Percentiles rank a stretch among this genome's conserved stretches.
Conservation (phyloP, 2,888 invertebrate species). For the Oasisia sp. region DNA sequence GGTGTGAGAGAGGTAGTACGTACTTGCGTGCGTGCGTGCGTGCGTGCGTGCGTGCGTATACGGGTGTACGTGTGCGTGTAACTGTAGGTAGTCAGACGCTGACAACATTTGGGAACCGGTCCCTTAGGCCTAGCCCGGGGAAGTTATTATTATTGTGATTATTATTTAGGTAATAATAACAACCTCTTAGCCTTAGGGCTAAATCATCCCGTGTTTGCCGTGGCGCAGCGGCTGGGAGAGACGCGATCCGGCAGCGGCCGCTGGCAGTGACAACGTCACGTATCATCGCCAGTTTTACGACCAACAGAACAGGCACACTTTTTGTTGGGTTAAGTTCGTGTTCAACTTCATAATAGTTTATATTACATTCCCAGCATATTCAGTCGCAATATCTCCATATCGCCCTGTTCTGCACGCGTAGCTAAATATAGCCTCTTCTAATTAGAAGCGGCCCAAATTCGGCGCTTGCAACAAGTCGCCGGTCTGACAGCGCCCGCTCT, state of each 20-base stretch:
- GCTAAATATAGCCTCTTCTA: background rate
- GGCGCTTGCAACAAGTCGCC: background rate
- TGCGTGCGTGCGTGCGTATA: too few relatives aligned
- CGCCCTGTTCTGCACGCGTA: background rate
- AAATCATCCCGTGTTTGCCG: background rate
- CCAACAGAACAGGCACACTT: background rate
- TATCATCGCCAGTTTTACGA: background rate
- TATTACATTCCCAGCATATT: background rate
- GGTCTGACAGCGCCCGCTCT: background rate
- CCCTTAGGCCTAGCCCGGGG: background rate
- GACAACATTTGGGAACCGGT: background rate
- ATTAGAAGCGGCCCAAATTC: background rate
- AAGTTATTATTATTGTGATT: background rate
- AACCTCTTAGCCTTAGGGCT: background rate
- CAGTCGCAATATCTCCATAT: background rate
- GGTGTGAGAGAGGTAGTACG: too few relatives aligned
- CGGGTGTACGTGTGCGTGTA: too few relatives aligned
- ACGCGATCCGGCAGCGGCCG: background rate
- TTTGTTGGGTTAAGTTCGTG: background rate
- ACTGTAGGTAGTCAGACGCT: background rate
- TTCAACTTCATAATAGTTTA: background rate
- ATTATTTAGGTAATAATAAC: background rate
- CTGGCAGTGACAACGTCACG: background rate
- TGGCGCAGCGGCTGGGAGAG: background rate
- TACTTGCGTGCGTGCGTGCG: too few relatives aligned